phyloP scores from a whole-genome alignment of 2,888 invertebrate species.

The Miltochrista miniata region DNA sequence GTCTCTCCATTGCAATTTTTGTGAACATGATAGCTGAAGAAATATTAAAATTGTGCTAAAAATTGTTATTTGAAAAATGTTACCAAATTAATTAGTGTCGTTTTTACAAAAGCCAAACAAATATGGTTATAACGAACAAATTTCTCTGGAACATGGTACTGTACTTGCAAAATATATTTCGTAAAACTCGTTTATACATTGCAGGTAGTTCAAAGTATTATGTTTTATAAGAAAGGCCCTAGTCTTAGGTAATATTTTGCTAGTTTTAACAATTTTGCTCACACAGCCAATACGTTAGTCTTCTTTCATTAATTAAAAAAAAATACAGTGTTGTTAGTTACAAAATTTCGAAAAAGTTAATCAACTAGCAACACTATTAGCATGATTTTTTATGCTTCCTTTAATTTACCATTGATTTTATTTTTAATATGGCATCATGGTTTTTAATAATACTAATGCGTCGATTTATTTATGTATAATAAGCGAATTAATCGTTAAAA shows the following conservation, averaged over 20 bases:
- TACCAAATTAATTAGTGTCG: neutral
- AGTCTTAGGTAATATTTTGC: constrained; percentile 74
- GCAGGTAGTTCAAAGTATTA: constrained; percentile 58
- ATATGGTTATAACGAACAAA: constrained; percentile 10
- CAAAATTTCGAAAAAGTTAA: constrained; percentile 18
- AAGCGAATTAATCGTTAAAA: constrained; percentile 33
- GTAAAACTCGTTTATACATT: constrained; percentile 44
- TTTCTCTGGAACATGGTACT: constrained; percentile 29
- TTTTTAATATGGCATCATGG: constrained; percentile 29
- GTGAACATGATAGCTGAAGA: too few species aligned
- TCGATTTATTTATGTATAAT: constrained; percentile 44
- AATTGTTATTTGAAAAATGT: too few species aligned
- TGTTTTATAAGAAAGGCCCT: constrained; percentile 64
- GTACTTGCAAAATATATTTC: constrained; percentile 58
- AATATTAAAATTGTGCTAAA: too few species aligned
- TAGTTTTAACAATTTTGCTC: constrained; percentile 67
- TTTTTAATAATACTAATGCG: constrained; percentile 28
- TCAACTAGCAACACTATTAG: constrained; percentile 35
- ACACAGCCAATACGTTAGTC: constrained; percentile 55
- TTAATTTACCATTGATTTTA: constrained; percentile 40
- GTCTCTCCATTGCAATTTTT: too few species aligned
- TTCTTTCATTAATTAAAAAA: constrained; percentile 25
- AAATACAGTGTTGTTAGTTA: constrained; percentile 28
- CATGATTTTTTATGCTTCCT: constrained; percentile 47
- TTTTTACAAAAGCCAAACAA: neutral